These are phyloP conservation scores for Aldabrachelys gigantea DNA, from an alignment of 2,113 vertebrate species.

Conservation along the genomic window DNA sequence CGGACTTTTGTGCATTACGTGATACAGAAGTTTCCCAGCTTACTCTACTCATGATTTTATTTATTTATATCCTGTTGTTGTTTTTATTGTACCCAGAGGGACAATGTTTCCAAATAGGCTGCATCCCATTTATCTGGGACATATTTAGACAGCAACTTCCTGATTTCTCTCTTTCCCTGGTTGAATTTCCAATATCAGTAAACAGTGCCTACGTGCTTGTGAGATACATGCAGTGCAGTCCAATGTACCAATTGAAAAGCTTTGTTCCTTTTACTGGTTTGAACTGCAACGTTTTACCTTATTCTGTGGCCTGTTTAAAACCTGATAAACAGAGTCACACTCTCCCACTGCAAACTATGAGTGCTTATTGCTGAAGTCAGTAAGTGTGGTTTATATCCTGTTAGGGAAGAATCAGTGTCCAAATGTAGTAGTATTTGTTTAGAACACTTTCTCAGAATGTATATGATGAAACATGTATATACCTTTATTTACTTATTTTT, in stretches of 20 bases:
- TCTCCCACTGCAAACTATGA: not conserved
- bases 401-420: constrained; percentile 5
- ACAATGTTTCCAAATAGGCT: not conserved
- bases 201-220: not conserved
- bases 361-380: not conserved
- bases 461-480: not conserved
- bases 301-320: not conserved
- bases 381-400: not conserved
- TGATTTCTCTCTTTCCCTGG: not conserved
- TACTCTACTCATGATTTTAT: constrained; percentile 4
- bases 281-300: not conserved
- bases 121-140: not conserved
- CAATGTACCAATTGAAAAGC: not conserved
- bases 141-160: not conserved
- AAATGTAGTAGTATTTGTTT: constrained; percentile 13
- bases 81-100: not conserved
- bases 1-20: not conserved
- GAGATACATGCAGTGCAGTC: not conserved
- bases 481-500: not conserved
- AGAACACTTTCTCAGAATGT: constrained; percentile 14
- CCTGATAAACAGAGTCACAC: not conserved
- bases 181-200: not conserved
- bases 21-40: not conserved
- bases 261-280: not conserved
- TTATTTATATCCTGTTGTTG: not conserved